Evolutionary conservation across 2,113 vertebrate genomes (phyloP), one percentile per base, ranked within the genome.

Genomic region (Pedionomus torquatus): DNA sequence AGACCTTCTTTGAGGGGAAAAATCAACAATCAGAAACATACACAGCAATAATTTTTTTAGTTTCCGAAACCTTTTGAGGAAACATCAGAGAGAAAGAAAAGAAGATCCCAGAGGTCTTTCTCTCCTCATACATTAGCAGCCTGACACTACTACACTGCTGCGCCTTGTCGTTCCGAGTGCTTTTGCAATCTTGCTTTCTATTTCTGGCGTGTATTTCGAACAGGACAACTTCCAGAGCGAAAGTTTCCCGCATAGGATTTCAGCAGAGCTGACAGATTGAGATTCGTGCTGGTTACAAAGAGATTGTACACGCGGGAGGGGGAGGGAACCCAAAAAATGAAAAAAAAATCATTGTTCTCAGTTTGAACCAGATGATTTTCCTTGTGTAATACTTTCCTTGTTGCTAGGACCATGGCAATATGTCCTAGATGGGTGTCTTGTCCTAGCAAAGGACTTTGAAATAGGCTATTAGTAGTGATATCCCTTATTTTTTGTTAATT

Each of bases 21-120:
- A 93, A 80, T n/a, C 55, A 61, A 25, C 14, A 33, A 20, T 21
- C n/a, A 79, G 64, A 63, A 84, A 65, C 21, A 19, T 68, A 43
- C 6, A 55, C 2, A 71, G 69, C 69, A 96, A 84, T 95, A 72
- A 92, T 79, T 96, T 91, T 92, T 95, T 94, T 44, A 52, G 35
- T 84, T 87, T 88, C 63, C 44, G 46, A 78, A 78, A 44, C 68
- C 68, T 92, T 90, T 71, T 81, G 83, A 95, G 61, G 65, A 93
- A 78, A 64, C 90, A 84, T 91, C 86, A 92, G 69, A 78, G 48
- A 52, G 81, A 68, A 93, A 79, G 57, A 71, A 95, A 92, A 61
- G 49, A 71, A 89, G 95, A 64, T 97, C 90, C 57, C 72, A 64
- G 52, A 76, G 44, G 69, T 84, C 60, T 46, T 88, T 75, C 69